Evolutionary conservation across 2,888 invertebrate species (phyloP), one percentile per base, ranked within the genome.

Genomic region (Euzetes globulus): DNA sequence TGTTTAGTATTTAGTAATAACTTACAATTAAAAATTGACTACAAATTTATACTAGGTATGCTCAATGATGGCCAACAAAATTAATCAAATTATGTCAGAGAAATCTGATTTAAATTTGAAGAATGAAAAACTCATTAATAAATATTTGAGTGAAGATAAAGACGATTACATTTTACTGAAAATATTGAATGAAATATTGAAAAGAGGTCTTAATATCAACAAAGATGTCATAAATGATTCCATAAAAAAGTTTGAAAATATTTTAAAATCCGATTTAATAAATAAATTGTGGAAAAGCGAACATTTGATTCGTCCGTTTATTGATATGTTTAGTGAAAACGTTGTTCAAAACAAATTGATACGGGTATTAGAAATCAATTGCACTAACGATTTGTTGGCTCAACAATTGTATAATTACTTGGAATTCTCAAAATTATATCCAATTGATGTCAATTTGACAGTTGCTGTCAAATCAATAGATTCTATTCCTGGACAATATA

Each of bases 301-400:
- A 74, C 47, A 77, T 3, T 76, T 80, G n/a, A 77, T 84, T 29
- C 81, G 73, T 11, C 19, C 73, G 15, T 41, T 83, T 75, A 81
- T 92, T 72, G 92, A 94, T 82, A 83, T 90, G 13, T 88, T 89
- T 29, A 83, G 89, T 45, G 94, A 94, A 84, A 95, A 94, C 82
- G 84, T 85, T 58, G 86, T 88, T 15, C 82, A 88, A 4, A 90
- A 90, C 22, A 73, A 73, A 29, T 65, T 65, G 80, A 82, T 94
- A 19, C 91, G 90, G 83, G 85, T 88, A 19, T 85, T 87, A n/a
- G 94, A 95, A 85, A 83, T 88, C 11, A 86, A 78, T 37, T 74
- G 75, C 11, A 60, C 75, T 1, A 58, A 37, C 0, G 79, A 79
- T 19, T 13, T 72, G 27, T 68, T 75, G 29, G 58, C 73, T 1